Evolutionary conservation across 2,888 invertebrate genomes (phyloP).

Genomic region (Leucania comma): DNA sequence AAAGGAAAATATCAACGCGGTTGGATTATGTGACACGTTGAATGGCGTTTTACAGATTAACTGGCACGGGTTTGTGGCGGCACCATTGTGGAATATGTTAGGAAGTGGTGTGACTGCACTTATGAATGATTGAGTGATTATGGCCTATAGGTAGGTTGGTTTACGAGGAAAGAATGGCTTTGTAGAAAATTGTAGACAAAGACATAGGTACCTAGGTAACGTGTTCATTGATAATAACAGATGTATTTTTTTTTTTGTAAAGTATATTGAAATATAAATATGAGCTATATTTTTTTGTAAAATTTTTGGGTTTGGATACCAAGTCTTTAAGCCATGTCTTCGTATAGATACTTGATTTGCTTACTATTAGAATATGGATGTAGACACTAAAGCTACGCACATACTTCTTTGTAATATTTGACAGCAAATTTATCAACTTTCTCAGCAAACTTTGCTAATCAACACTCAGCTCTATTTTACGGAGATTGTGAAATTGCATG

Average conservation of each 20-base stretch:
- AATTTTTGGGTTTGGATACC: too few relatives aligned
- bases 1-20: constrained; percentile 87
- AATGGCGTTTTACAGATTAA: constrained; percentile 61
- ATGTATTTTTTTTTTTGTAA: background rate
- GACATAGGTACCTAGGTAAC: background rate
- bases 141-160: background rate
- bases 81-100: constrained; percentile 51
- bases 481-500: too few relatives aligned
- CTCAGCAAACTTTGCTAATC: too few relatives aligned
- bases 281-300: background rate
- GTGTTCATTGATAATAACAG: background rate
- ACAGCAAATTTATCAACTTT: too few relatives aligned
- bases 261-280: background rate
- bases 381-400: too few relatives aligned
- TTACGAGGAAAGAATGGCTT: constrained; percentile 19
- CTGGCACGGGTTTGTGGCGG: constrained; percentile 54
- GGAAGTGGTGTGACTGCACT: constrained; percentile 42
- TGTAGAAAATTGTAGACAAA: constrained; percentile 7
- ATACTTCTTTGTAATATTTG: too few relatives aligned
- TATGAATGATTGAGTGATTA: constrained; percentile 40
- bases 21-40: constrained; percentile 77
- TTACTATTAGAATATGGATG: too few relatives aligned
- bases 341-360: too few relatives aligned
- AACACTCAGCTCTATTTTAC: too few relatives aligned
- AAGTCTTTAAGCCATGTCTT: too few relatives aligned